Conservation (phyloP, 2,113 vertebrate species). For the Oenanthe oenanthe region DNA sequence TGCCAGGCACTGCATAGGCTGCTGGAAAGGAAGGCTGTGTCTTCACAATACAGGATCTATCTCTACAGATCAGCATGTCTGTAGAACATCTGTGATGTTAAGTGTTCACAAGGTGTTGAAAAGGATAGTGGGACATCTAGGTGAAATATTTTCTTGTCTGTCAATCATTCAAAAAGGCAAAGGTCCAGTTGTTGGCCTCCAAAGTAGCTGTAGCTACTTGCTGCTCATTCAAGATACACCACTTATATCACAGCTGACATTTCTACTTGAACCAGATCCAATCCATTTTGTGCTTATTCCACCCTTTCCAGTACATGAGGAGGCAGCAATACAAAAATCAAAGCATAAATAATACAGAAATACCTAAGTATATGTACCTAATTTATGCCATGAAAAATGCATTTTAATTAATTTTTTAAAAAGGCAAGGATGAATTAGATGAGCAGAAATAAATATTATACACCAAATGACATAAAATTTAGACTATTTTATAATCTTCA, state of each 20-base stretch:
- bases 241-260: constrained; percentile 36
- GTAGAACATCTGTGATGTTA: neutral
- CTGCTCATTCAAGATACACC: constrained; percentile 29
- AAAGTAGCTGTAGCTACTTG: neutral
- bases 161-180: neutral
- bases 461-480: neutral
- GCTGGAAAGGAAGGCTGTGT: neutral
- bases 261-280: constrained; percentile 60
- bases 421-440: neutral
- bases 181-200: neutral
- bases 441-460: constrained; percentile 19
- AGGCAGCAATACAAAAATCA: constrained; percentile 56
- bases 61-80: neutral
- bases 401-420: constrained; percentile 57
- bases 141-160: neutral
- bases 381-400: constrained; percentile 34
- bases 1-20: neutral
- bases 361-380: neutral
- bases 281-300: constrained; percentile 49
- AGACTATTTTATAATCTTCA: neutral
- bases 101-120: neutral
- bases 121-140: neutral
- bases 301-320: constrained; percentile 15
- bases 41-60: neutral
- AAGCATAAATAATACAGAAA: constrained; percentile 62